Percentiles rank a stretch among this genome's conserved stretches.
These are phyloP conservation scores for Sicus ferrugineus DNA, from an alignment of 2,888 invertebrate genomes.

Conservation along the genomic window DNA sequence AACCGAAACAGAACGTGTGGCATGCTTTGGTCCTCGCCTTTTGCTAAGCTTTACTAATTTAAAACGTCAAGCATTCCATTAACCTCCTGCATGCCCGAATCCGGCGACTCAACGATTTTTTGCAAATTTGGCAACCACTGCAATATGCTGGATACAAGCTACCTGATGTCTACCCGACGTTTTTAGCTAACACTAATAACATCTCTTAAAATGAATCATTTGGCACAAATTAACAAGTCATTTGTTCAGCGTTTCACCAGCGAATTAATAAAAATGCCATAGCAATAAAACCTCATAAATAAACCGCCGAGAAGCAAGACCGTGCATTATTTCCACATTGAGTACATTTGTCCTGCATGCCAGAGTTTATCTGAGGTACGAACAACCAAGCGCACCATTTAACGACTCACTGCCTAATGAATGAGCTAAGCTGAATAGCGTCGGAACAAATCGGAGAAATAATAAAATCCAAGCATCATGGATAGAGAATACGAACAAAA, in stretches of 20 bases:
- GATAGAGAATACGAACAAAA: conserved; percentile 34
- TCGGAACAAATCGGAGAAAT: conserved; percentile 23
- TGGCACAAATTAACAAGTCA: conserved; percentile 44
- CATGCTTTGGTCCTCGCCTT: too few species aligned
- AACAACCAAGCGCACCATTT: conserved; percentile 24
- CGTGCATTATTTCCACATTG: conserved; percentile 21
- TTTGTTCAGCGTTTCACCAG: conserved; percentile 41
- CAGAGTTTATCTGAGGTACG: conserved; percentile 21
- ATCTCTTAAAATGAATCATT: too few species aligned
- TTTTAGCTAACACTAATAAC: too few species aligned
- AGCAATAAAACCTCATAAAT: conserved; percentile 26
- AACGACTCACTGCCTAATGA: conserved; percentile 37
- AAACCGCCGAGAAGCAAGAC: conserved; percentile 8
- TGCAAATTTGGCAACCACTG: too few species aligned
- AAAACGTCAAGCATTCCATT: too few species aligned
- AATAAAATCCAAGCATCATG: conserved; percentile 29
- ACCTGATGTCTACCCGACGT: too few species aligned
- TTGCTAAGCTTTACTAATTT: too few species aligned
- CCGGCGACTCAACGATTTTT: too few species aligned
- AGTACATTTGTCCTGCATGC: conserved; percentile 25
- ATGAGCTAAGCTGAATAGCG: conserved; percentile 32
- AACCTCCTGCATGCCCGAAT: too few species aligned
- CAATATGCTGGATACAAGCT: too few species aligned
- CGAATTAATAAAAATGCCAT: conserved; percentile 37
- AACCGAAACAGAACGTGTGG: too few species aligned